phyloP scores from a whole-genome alignment of 2,113 vertebrate species.

The Stegastes partitus region DNA sequence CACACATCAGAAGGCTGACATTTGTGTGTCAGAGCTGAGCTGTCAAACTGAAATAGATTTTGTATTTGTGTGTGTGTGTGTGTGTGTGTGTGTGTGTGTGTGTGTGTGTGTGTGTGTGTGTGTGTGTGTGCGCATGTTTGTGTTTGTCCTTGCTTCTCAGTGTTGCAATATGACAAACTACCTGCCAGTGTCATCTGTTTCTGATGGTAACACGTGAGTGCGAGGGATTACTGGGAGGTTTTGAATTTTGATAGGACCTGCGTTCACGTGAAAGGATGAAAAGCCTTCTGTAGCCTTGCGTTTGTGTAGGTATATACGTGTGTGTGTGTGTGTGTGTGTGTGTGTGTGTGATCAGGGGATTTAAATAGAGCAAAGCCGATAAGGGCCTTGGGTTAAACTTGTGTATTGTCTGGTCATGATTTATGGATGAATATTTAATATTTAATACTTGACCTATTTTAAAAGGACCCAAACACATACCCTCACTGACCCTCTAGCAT shows the following conservation, averaged over 20 bases:
- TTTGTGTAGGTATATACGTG: background rate
- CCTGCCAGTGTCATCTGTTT: slow-evolving; percentile 20
- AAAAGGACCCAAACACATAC: slow-evolving; percentile 27
- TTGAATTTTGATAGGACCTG: slow-evolving; percentile 46
- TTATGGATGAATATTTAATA: slow-evolving; percentile 71
- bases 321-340: background rate
- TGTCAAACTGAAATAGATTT: slow-evolving; percentile 66
- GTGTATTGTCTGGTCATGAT: slow-evolving; percentile 55
- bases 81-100: slow-evolving; percentile 16
- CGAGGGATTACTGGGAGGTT: slow-evolving; percentile 37
- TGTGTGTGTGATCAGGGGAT: background rate
- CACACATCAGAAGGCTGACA: slow-evolving; percentile 52
- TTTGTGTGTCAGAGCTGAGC: slow-evolving; percentile 60
- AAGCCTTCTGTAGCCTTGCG: background rate
- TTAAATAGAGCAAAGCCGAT: slow-evolving; percentile 47
- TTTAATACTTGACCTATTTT: slow-evolving; percentile 76
- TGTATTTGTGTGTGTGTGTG: slow-evolving; percentile 9
- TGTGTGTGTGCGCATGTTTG: slow-evolving; percentile 20
- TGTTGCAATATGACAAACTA: slow-evolving; percentile 38
- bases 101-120: slow-evolving; percentile 3
- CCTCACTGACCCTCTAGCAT: slow-evolving; percentile 46
- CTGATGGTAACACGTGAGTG: slow-evolving; percentile 3
- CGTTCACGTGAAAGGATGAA: slow-evolving; percentile 30
- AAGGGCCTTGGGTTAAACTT: slow-evolving; percentile 34
- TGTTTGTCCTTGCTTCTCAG: slow-evolving; percentile 21